phyloP scores from a whole-genome alignment of 2,113 vertebrate genomes.

The Dipodomys spectabilis region DNA sequence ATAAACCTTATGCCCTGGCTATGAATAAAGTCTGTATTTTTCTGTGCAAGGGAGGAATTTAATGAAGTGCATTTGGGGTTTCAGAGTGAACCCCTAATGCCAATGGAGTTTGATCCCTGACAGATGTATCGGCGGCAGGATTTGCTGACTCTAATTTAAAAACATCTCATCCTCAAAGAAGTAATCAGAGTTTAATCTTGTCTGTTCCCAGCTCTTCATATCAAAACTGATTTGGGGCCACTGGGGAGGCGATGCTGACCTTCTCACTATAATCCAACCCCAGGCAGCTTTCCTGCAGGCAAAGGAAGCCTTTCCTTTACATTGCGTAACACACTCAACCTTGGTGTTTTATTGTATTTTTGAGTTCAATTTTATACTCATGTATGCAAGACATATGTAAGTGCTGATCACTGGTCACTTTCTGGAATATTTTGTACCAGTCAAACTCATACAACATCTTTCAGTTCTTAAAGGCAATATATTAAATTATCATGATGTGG shows the following conservation, averaged over 20 bases:
- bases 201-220: conserved; percentile 55
- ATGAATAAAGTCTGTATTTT: neutral
- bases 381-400: neutral
- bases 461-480: neutral
- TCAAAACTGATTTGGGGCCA: conserved; percentile 52
- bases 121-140: conserved; percentile 61
- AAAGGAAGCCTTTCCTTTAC: neutral
- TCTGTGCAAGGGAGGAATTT: conserved; percentile 41
- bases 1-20: neutral
- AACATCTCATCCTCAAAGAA: conserved; percentile 69
- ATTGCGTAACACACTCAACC: neutral
- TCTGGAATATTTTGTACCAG: neutral
- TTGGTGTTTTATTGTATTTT: neutral
- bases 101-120: conserved; percentile 43
- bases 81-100: conserved; percentile 36
- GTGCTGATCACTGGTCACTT: neutral
- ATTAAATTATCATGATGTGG: neutral
- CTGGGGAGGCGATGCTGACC: conserved; percentile 43
- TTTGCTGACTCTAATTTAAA: conserved; percentile 70
- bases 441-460: neutral
- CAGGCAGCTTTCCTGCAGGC: neutral
- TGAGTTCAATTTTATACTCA: neutral
- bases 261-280: conserved; percentile 53
- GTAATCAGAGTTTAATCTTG: conserved; percentile 72
- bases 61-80: conserved; percentile 39